These are phyloP conservation scores for Agrotis ipsilon DNA, from an alignment of 2,888 invertebrate genomes.

Conservation along the genomic window DNA sequence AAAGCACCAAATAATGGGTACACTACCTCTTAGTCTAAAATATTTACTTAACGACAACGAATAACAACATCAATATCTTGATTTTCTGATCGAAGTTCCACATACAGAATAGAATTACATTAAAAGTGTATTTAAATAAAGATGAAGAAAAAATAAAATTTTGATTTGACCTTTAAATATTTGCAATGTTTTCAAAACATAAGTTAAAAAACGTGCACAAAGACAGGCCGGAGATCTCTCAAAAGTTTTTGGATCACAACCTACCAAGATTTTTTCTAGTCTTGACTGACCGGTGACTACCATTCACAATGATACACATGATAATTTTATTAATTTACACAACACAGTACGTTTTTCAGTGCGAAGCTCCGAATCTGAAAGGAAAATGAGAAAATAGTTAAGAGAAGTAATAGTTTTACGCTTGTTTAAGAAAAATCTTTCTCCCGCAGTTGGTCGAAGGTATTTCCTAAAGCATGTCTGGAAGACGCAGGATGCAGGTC, in stretches of 20 bases:
- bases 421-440: too few relatives aligned
- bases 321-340: not conserved
- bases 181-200: not conserved
- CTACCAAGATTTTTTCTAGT: constrained; percentile 1
- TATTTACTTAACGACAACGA: not conserved
- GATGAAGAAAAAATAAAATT: not conserved
- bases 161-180: not conserved
- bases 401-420: too few relatives aligned
- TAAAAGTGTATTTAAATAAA: not conserved
- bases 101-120: not conserved
- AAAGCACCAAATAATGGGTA: not conserved
- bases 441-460: too few relatives aligned
- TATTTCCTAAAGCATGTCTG: too few relatives aligned
- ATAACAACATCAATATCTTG: not conserved
- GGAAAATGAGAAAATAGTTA: not conserved
- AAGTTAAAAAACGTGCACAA: too few relatives aligned
- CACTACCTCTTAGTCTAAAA: not conserved
- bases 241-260: not conserved
- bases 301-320: not conserved
- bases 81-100: not conserved
- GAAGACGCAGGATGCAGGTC: too few relatives aligned
- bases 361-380: not conserved
- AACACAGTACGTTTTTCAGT: too few relatives aligned
- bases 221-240: not conserved
- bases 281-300: not conserved